Evolutionary conservation across 2,113 vertebrate genomes (phyloP), one percentile per base, ranked within the genome.

Genomic region (Promerops cafer): DNA sequence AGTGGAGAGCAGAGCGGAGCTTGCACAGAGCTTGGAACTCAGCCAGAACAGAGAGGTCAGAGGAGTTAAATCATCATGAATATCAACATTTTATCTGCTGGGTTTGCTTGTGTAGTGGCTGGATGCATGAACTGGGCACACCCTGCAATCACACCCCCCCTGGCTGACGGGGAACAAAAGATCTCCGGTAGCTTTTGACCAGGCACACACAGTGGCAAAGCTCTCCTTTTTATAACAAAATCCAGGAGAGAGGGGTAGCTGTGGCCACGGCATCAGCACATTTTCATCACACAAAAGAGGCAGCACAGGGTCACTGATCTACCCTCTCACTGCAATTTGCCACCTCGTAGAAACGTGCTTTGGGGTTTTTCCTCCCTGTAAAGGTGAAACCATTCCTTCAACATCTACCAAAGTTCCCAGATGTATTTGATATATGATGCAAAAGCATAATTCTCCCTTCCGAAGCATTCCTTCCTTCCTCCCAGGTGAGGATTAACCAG

Each of bases 81-180:
- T 92, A 94, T 71, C 23, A 80, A 83, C 68, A 71, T 77, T 86
- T 92, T 74, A 86, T 74, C 68, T 59, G 63, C 63, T 63, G 4
- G 37, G 39, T 83, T 93, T 92, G 54, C 56, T 80, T 77, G 79
- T 81, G 52, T 50, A 86, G 70, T 50, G 71, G 71, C 71, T 93
- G 90, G 47, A n/a, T 80, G 63, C 33, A 23, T 1, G 37, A 59
- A 14, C 39, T 3, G 4, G 88, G 59, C 89, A 86, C 79, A 83
- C 39, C 78, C 92, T 83, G 79, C 49, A 69, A 53, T 83, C 92
- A 71, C 74, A 35, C 1, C 14, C 50, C 37, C 0, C 50, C 37
- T 0, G 0, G 40, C 66, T 80, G 70, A 64, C 1, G 3, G 37
- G 24, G 59, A 88, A 86, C 78, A 90, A 88, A 94, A 86, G 66